phyloP scores from a whole-genome alignment of 2,113 vertebrate species.

The Onychorhynchus coronatus region DNA sequence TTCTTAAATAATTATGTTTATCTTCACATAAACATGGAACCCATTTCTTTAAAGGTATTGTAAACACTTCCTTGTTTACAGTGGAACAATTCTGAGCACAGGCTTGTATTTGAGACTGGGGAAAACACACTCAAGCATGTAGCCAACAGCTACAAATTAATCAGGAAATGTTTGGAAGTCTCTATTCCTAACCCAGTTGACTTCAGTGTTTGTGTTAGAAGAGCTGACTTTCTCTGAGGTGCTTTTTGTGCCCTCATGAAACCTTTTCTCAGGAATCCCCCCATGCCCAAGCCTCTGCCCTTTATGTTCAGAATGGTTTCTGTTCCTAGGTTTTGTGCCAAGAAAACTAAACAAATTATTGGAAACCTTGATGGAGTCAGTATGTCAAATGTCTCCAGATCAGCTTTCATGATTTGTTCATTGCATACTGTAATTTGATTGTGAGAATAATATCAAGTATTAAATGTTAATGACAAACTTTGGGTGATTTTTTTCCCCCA shows the following conservation, averaged over 20 bases:
- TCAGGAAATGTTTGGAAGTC: background rate
- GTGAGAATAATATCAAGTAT: background rate
- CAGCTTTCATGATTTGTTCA: background rate
- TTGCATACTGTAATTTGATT: background rate
- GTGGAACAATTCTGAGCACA: background rate
- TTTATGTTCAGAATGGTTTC: background rate
- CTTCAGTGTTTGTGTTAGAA: background rate
- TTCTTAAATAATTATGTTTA: background rate
- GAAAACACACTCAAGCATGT: background rate
- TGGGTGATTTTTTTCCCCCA: background rate
- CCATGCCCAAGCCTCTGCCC: background rate
- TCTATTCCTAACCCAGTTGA: background rate
- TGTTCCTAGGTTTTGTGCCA: background rate
- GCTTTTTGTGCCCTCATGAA: background rate
- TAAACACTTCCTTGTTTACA: background rate
- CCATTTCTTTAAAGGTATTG: background rate
- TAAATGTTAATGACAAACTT: background rate
- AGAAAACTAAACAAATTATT: background rate
- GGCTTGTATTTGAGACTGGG: background rate
- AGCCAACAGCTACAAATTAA: background rate
- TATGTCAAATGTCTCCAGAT: background rate
- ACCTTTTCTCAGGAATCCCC: background rate
- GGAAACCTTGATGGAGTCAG: background rate
- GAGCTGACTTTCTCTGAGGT: background rate
- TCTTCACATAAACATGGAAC: background rate